phyloP scores from a whole-genome alignment of 1,140 invertebrate genomes.

The Formica selysi region DNA sequence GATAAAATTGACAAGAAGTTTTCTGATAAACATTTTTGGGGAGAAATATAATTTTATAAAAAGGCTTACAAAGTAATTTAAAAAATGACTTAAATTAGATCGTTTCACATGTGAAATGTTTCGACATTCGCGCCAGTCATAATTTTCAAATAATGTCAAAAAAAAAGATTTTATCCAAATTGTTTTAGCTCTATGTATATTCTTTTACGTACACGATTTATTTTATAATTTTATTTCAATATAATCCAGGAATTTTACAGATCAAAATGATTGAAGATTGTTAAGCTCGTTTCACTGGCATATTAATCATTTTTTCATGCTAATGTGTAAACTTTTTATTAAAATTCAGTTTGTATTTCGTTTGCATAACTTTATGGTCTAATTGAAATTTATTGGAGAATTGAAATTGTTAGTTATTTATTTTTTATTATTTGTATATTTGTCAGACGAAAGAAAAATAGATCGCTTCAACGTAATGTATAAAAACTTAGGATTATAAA shows the following conservation, averaged over 20 bases:
- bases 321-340: no score
- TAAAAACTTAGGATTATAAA: not conserved
- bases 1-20: not conserved
- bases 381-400: not conserved
- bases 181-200: not conserved
- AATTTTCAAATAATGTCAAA: constrained; percentile 7
- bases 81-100: not conserved
- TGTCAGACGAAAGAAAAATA: not conserved
- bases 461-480: not conserved
- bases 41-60: not conserved
- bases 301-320: not conserved
- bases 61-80: not conserved
- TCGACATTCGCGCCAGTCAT: not conserved
- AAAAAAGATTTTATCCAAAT: not conserved
- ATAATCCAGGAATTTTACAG: not conserved
- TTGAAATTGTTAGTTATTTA: not conserved
- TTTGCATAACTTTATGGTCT: not conserved
- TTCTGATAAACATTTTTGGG: not conserved
- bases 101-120: not conserved
- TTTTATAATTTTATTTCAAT: constrained; percentile 2
- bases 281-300: not conserved
- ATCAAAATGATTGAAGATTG: not conserved
- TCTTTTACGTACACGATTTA: not conserved
- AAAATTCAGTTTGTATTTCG: not conserved
- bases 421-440: not conserved